These are phyloP conservation scores for Kryphioiulus occultus DNA, from an alignment of 2,888 invertebrate genomes.

Conservation along the genomic window DNA sequence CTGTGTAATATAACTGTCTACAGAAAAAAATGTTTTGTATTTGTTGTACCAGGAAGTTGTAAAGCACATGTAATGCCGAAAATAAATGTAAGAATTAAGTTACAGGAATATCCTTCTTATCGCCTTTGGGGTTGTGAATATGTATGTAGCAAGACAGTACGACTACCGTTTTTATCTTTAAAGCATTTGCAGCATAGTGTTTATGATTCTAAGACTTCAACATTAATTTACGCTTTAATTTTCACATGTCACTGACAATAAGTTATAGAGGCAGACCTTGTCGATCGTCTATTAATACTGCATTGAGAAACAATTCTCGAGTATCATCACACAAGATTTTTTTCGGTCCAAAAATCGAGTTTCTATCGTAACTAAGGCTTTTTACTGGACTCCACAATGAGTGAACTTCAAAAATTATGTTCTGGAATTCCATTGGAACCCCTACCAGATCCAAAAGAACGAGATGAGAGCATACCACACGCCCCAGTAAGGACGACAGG, in stretches of 20 bases:
- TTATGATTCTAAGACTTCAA: neutral
- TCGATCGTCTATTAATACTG: neutral
- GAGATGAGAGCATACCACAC: constrained; percentile 59
- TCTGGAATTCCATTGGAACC: constrained; percentile 58
- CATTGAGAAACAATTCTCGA: neutral
- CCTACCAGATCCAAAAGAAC: constrained; percentile 57
- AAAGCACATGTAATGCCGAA: no score
- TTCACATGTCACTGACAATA: neutral
- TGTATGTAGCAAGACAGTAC: no score
- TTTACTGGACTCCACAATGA: neutral
- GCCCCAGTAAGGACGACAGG: constrained; percentile 59
- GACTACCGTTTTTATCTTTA: no score
- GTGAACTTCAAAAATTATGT: neutral
- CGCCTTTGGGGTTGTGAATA: no score
- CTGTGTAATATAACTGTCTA: no score
- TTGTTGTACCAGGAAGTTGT: no score
- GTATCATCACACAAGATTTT: neutral
- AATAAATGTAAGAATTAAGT: no score
- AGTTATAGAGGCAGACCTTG: neutral
- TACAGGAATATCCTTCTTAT: no score
- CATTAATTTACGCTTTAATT: neutral
- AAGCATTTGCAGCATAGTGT: neutral
- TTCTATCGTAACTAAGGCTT: neutral
- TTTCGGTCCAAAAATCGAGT: neutral
- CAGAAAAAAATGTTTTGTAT: no score